phyloP scores from a whole-genome alignment of 1,140 invertebrate species.

The Potamilus streckersoni region DNA sequence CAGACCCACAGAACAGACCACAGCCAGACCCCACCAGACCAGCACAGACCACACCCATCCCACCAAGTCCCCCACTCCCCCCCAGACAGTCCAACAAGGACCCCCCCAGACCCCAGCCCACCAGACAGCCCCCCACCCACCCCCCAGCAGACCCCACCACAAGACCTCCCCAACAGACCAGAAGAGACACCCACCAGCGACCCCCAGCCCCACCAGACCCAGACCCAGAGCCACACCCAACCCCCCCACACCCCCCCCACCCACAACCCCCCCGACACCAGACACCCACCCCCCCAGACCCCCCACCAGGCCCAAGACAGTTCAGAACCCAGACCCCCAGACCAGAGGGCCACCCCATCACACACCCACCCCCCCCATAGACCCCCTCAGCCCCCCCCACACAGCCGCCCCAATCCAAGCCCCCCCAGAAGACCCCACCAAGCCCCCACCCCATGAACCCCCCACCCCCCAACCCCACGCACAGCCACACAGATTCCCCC shows the following conservation, averaged over 20 bases:
- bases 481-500: background rate
- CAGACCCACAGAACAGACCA: background rate
- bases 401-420: background rate
- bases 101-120: background rate
- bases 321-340: background rate
- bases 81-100: background rate
- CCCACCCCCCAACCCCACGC: background rate
- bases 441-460: background rate
- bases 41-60: background rate
- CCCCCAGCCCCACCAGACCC: background rate
- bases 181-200: background rate
- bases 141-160: background rate
- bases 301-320: background rate
- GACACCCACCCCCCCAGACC: background rate
- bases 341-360: background rate
- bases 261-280: background rate
- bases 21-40: background rate
- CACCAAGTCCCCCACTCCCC: background rate
- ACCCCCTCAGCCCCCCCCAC: background rate
- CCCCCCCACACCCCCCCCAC: background rate
- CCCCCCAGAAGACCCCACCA: background rate
- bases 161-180: background rate
- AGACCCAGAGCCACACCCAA: background rate
- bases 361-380: background rate
- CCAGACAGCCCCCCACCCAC: background rate